Evolutionary conservation across 2,888 invertebrate genomes (phyloP), one percentile per base, ranked within the genome.

Genomic region (Agrotis clavis): DNA sequence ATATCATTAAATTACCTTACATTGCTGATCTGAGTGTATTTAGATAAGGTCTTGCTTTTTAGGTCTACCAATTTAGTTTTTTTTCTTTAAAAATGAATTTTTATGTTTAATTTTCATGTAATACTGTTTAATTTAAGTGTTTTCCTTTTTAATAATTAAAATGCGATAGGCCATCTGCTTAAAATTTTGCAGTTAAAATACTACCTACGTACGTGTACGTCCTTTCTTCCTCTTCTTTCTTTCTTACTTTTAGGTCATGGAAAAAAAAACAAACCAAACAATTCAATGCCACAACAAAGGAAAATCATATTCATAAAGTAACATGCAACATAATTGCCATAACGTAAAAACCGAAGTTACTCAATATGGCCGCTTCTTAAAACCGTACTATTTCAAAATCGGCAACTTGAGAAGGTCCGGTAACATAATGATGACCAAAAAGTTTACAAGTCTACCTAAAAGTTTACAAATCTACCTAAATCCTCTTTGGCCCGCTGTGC

Each of bases 351-450:
- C 84, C 82, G 6, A 63, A 62, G 69, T 85, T 85, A 71, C 85
- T 21, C 63, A 86, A 86, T 48, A 63, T 18, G 69, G 59, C 48
- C 60, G 71, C 59, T 86, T 85, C 86, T 81, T 50, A 71, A 82
- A 86, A 85, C 41, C 21, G n/a, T n/a, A n/a, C n/a, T 71, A 74
- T 85, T 85, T 76, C 84, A 82, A 86, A 84, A 85, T 45, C 65
- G 56, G 74, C 74, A 67, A 73, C 63, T 18, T 14, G 67, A 77
- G 73, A 64, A 77, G 74, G 77, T 83, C 69, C 75, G 82, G 56
- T 30, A 63, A 41, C 41, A 18, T 54, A 63, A 62, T 67, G 50
- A 69, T 74, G 78, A 71, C 67, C 67, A 70, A 71, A 70, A 70
- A 59, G 63, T 51, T 16, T 65, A 63, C 19, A 67, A 62, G 2